Percentiles rank a stretch among this genome's conserved stretches.
Evolutionary conservation across 2,113 vertebrate genomes (phyloP).

Genomic region (Thermophis baileyi): DNA sequence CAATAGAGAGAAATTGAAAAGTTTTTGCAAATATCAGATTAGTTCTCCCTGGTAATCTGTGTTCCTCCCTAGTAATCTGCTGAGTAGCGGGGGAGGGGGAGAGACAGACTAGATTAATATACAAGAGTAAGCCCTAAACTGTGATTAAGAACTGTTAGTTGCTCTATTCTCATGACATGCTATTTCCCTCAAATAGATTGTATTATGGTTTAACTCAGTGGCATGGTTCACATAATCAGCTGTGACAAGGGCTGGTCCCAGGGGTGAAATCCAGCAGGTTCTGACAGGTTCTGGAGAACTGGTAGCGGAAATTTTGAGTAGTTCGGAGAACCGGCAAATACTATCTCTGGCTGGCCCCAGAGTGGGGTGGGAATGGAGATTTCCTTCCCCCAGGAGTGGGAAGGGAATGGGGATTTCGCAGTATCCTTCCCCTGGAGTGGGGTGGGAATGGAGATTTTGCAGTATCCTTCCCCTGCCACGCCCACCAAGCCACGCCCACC

Average conservation of each 20-base stretch:
- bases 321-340: no score
- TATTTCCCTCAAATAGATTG: not conserved
- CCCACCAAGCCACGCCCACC: no score
- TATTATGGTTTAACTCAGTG: not conserved
- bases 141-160: not conserved
- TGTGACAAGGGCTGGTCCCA: not conserved
- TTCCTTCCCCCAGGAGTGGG: no score
- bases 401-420: no score
- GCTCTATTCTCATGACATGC: not conserved
- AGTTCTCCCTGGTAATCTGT: not conserved
- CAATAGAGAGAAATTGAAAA: not conserved
- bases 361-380: no score
- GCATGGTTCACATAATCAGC: not conserved
- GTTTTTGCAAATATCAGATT: not conserved
- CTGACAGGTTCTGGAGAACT: no score
- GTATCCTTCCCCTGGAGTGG: no score
- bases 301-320: no score
- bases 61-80: not conserved
- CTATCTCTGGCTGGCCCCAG: no score
- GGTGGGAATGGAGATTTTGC: no score
- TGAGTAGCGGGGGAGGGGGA: not conserved
- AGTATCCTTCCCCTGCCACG: no score
- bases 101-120: not conserved
- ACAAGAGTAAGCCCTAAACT: not conserved
- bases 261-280: no score